Base-by-base conservation (phyloP, 2,797 vertebrate species). In the Pipistrellus pipistrellus region DNA sequence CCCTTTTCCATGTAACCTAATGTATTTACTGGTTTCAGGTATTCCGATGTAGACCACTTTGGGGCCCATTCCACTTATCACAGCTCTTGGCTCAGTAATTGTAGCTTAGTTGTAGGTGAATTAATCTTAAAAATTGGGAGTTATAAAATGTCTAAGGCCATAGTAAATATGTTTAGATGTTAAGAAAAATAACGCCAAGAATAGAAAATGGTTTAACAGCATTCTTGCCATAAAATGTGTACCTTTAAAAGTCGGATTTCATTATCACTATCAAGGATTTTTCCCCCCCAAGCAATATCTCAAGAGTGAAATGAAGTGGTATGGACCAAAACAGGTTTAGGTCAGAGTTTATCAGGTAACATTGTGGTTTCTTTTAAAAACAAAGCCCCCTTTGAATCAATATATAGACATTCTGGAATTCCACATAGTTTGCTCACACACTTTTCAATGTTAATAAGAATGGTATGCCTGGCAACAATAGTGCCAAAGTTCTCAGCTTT, bases 361-460 rank as follows among this genome's bases (percentile, higher is more conserved):
- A 57, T 59, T 90, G 21, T 91, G 57, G 17, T 48, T 93, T 91
- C 35, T 93, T 13, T 93, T n/a, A n/a, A 68, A 91, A 81, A 44
- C 15, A 44, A 51, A n/a, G 30, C 23, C 21, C 53, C 9, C 5
- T 57, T 64, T 27, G 27, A 55, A 30, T 55, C 76, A 75, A 7
- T 80, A 51, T 71, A 27, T 30, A 86, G 57, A 73, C 12, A 48
- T 89, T 92, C 15, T 91, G 41, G 35, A 75, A 9, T 72, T 73
- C 32, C 76, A 9, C 27, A 9, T 2, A 30, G 51, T 78, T 62
- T 89, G 12, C 23, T 75, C 10, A 46, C 51, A 41, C 15, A n/a
- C 18, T 30, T 71, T 83, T 46, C 0, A 44, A 23, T 77, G 57
- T 71, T 64, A 53, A 35, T 51, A 88, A n/a, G 71, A 78, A 59